Evolutionary conservation across 2,113 vertebrate species (phyloP).

Genomic region (Eolophus roseicapilla): DNA sequence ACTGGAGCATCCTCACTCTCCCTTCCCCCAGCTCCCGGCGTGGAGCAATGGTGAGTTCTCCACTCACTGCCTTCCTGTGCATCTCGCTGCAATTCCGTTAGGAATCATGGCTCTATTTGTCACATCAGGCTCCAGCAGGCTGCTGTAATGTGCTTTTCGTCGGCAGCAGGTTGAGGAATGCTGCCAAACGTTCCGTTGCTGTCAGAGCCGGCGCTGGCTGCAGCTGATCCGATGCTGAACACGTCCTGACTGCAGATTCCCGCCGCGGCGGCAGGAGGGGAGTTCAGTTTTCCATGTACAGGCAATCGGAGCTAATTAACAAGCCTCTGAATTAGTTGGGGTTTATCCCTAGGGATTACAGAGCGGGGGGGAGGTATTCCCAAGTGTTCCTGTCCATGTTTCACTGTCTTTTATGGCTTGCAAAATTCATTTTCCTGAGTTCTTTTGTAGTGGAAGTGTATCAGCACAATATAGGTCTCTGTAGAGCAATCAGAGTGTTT

Average conservation of each 20-base stretch:
- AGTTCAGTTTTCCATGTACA: neutral
- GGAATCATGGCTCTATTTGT: slow-evolving; percentile 3
- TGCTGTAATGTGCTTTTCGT: slow-evolving; percentile 13
- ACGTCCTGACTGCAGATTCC: neutral
- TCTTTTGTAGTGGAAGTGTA: neutral
- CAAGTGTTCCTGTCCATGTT: neutral
- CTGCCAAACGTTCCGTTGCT: neutral
- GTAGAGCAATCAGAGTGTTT: neutral
- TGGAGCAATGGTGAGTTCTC: neutral
- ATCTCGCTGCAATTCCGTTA: neutral
- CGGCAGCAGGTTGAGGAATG: neutral
- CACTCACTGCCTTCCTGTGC: neutral
- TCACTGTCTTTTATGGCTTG: neutral
- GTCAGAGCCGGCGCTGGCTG: neutral
- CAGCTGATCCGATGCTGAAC: slow-evolving; percentile 5
- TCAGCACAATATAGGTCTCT: neutral
- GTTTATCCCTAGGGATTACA: neutral
- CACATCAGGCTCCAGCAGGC: neutral
- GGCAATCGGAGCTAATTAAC: neutral
- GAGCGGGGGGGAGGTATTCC: neutral
- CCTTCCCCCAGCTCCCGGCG: neutral
- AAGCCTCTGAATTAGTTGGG: neutral
- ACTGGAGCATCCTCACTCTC: neutral
- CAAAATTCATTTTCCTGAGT: neutral
- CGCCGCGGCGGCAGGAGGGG: neutral